Evolutionary conservation across 2,888 invertebrate species (phyloP).

Genomic region (Acanthosepion esculentum): DNA sequence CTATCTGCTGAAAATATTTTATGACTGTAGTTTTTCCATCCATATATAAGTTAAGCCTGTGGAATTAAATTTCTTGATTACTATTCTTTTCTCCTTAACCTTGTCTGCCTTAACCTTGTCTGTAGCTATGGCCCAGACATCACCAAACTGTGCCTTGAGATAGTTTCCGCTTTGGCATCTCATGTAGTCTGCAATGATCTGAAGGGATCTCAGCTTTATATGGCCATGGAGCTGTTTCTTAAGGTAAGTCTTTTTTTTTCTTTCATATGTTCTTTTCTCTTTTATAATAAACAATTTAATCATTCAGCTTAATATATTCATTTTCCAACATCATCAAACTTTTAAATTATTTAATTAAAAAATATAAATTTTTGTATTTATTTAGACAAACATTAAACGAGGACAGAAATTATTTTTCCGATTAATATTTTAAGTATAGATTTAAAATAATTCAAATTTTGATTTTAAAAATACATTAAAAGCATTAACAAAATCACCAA

Average conservation of each 20-base stretch:
- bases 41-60: too few species aligned
- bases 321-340: background rate
- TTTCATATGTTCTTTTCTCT: background rate
- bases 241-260: conserved; percentile 61
- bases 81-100: conserved; percentile 53
- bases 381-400: too few species aligned
- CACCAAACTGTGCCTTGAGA: conserved; percentile 68
- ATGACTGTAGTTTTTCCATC: too few species aligned
- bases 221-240: conserved; percentile 66
- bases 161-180: conserved; percentile 64
- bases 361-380: too few species aligned
- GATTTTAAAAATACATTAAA: too few species aligned
- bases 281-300: background rate
- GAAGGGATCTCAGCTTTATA: conserved; percentile 55
- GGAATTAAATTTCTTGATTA: background rate
- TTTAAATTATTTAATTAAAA: background rate
- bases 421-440: too few species aligned
- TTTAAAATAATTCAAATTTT: too few species aligned
- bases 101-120: conserved; percentile 51
- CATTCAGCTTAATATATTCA: background rate
- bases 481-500: too few species aligned
- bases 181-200: conserved; percentile 62
- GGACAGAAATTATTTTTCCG: too few species aligned
- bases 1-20: too few species aligned
- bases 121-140: conserved; percentile 69